Base-by-base conservation (phyloP, 2,797 vertebrate genomes). In the Gallinago solitaria region DNA sequence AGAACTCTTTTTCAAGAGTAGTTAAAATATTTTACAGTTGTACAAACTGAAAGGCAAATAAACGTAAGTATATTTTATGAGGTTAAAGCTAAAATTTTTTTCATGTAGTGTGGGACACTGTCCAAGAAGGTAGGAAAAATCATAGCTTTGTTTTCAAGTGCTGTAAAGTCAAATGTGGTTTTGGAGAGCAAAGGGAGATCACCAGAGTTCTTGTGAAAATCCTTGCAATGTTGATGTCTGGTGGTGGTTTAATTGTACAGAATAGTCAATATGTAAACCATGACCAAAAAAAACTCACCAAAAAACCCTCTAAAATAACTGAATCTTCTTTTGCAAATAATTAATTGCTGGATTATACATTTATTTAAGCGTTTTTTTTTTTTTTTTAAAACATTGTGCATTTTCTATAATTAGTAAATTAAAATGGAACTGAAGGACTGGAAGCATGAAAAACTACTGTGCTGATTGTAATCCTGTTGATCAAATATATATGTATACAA, bases 261-360 rank as follows among this genome's bases (percentile, higher is more conserved):
- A 56, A 32, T 20, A 64, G 47, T 70, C 48, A 53, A 6, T 43
- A 27, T 32, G 15, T 81, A 50, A 65, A 51, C 13, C 35, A 78
- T 59, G 59, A 30, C 3, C 8, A 74, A 79, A 65, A 8, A 37
- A 65, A 35, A 28, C 14, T 17, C 48, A 54, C 41, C 11, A 9
- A 18, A 24, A 43, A n/a, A 4, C 0, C 0, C 2, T 9, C 32
- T 4, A 2, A 37, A 43, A 33, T 19, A 47, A 41, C 20, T 32
- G 15, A 67, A 15, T 60, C n/a, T 47, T 81, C 43, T 60, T 86
- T 81, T 79, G 41, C 19, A 87, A 28, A 56, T 67, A 69, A 77
- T 86, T 43, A 45, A 28, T 65, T 60, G 32, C 16, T 86, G n/a
- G 41, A 32, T 89, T 41, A 27, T 73, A 9, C 15, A 11, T 51